These are phyloP conservation scores for Paedocypris sp. DNA, from an alignment of 2,113 vertebrate species.

Conservation along the genomic window DNA sequence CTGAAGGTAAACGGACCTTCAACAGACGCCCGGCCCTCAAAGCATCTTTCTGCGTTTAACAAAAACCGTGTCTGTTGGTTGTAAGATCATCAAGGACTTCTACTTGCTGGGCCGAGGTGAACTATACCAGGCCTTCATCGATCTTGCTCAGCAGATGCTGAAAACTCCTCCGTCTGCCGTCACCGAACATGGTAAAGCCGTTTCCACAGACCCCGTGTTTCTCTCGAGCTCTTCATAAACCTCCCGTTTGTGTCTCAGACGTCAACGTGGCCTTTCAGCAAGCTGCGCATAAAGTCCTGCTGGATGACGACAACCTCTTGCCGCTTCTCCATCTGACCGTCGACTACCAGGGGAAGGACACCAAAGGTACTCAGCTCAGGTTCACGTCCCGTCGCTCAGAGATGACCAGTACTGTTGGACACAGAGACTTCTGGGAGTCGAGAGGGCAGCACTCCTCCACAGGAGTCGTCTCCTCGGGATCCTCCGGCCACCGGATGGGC, in stretches of 20 bases:
- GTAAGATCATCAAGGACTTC: constrained; percentile 94
- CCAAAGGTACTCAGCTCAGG: constrained; percentile 86
- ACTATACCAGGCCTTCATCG: constrained; percentile 94
- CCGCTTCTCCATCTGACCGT: constrained; percentile 88
- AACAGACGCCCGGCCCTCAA: too few species aligned
- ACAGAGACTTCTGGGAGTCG: constrained; percentile 70
- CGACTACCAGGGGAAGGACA: constrained; percentile 87
- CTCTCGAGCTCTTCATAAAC: neutral
- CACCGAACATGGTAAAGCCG: constrained; percentile 79
- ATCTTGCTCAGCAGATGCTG: constrained; percentile 91
- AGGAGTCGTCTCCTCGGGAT: constrained; percentile 86
- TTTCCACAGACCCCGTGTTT: neutral
- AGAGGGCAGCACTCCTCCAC: constrained; percentile 72
- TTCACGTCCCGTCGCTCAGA: too few species aligned
- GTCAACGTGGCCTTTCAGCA: constrained; percentile 96
- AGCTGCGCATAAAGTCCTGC: constrained; percentile 87
- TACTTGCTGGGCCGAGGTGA: constrained; percentile 92
- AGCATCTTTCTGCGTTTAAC: too few species aligned
- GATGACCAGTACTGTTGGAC: too few species aligned
- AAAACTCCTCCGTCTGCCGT: constrained; percentile 90
- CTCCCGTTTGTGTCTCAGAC: constrained; percentile 53
- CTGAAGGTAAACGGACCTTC: constrained; percentile 80
- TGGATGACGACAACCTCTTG: constrained; percentile 94
- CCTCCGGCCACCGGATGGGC: constrained; percentile 86
- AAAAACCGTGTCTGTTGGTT: neutral